Base-by-base conservation (phyloP, 2,888 invertebrate genomes). In the Mesorhabditis spiculigera region DNA sequence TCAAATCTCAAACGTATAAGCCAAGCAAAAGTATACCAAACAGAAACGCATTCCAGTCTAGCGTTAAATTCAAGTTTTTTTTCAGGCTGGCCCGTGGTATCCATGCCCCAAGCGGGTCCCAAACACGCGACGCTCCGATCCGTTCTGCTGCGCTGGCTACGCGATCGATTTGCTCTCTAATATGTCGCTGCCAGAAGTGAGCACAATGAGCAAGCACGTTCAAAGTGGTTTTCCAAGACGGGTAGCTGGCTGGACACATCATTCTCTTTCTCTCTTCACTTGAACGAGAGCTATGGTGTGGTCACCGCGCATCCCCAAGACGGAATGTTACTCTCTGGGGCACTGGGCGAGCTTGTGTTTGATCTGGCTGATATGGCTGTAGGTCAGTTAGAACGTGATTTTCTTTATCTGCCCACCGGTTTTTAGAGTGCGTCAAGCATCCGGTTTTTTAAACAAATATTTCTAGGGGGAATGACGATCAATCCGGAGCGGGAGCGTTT, bases 401-500 rank as follows among this genome's bases (percentile, higher is more conserved):
- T 28, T 28, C 28, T 28, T 28, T n/a, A n/a, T n/a, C n/a, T n/a
- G n/a, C n/a, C n/a, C n/a, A n/a, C n/a, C n/a, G n/a, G n/a, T n/a
- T n/a, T n/a, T n/a, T n/a, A n/a, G n/a, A n/a, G n/a, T n/a, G n/a
- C n/a, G n/a, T n/a, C n/a, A n/a, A n/a, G n/a, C n/a, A n/a, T n/a
- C n/a, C n/a, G n/a, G n/a, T n/a, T n/a, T n/a, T n/a, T n/a, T n/a
- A n/a, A n/a, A n/a, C n/a, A n/a, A n/a, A 28, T 28, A 28, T 28
- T 28, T 10, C 6, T 28, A 63, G 63, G 78, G n/a, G 78, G 96
- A 94, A 89, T 98, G 75, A 96, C 97, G 65, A 97, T 99, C 81
- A 97, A 95, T 88, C 96, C 96, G 16, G 97, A 98, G 89, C 89
- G 98, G 82, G 96, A 96, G 0, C 93, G 94, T 87, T 93, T 93